Evolutionary conservation across 2,797 vertebrate species (phyloP), one percentile per base, ranked within the genome.

Genomic region (Bovichtus variegatus): DNA sequence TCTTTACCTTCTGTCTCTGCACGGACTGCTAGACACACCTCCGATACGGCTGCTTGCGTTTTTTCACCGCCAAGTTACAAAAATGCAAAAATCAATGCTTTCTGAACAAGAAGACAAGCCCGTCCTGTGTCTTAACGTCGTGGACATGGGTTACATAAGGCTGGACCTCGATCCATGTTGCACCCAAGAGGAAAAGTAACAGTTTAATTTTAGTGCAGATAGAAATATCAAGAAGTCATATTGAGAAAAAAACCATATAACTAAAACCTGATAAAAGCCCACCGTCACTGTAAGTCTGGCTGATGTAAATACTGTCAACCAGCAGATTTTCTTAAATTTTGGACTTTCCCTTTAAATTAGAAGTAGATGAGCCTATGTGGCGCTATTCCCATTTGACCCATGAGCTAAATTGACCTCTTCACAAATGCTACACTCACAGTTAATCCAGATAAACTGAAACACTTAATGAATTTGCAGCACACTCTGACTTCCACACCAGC

Each of bases 401-500:
- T 41, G 36, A 73, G 27, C 74, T 59, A 44, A 71, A 65, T 9
- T 64, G 68, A 82, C 50, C 65, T 74, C 57, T 69, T 59, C 47
- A 55, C 50, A 54, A 41, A 46, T 31, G 76, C 61, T 23, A 5
- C 54, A 44, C 57, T 55, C 51, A 18, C 25, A 40, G 49, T 50
- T 79, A 76, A 76, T 80, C 74, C 68, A 61, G 81, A 84, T 65
- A 43, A 79, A 61, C 60, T 76, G 16, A 11, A 66, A 51, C 54
- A 81, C 34, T 82, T 43, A 69, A 71, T 54, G 38, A 74, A 61
- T 64, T 51, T 38, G 62, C 36, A 27, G 49, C 44, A 61, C 31
- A 68, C 25, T 41, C 54, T 38, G 38, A 71, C 63, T 50, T 73
- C 47, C 25, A 59, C 59, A 23, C 7, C 60, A 64, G 76, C 70